Base-by-base conservation (phyloP, 2,888 invertebrate genomes). In the Megamerina dolium region DNA sequence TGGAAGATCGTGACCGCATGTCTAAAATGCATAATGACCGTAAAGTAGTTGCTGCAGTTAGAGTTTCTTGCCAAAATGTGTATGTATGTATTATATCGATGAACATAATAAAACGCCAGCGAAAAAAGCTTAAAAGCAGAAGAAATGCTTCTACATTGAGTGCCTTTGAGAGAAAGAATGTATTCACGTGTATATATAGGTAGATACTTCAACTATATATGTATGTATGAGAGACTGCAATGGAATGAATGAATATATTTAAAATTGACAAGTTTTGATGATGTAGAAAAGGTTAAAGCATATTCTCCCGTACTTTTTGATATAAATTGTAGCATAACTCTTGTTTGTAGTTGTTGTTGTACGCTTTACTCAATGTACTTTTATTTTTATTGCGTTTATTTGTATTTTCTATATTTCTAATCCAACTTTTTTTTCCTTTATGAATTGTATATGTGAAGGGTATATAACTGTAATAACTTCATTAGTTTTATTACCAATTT, bases 21-120 rank as follows among this genome's bases (percentile, higher is more conserved):
- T 68, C 69, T 65, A 64, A 68, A 68, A 68, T 67, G 68, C 70
- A 68, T 69, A 68, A 68, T 68, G 68, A 68, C 68, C 69, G 68
- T 61, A 66, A 62, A 64, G 64, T 60, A 64, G 38, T 42, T 53
- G 51, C 47, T 49, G 48, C 46, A 45, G 51, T 45, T 48, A 46
- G n/a, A n/a, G n/a, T n/a, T n/a, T n/a, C n/a, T n/a, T n/a, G n/a
- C n/a, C n/a, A n/a, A n/a, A n/a, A n/a, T n/a, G n/a, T n/a, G n/a
- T n/a, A n/a, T n/a, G n/a, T n/a, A n/a, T n/a, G n/a, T n/a, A n/a
- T n/a, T n/a, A n/a, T n/a, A n/a, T n/a, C n/a, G n/a, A n/a, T n/a
- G n/a, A n/a, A n/a, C n/a, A n/a, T n/a, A n/a, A n/a, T n/a, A n/a
- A n/a, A n/a, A n/a, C n/a, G n/a, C n/a, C n/a, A n/a, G n/a, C n/a